Evolutionary conservation across 2,797 vertebrate species (phyloP).

Genomic region (Tarsius wallacei): DNA sequence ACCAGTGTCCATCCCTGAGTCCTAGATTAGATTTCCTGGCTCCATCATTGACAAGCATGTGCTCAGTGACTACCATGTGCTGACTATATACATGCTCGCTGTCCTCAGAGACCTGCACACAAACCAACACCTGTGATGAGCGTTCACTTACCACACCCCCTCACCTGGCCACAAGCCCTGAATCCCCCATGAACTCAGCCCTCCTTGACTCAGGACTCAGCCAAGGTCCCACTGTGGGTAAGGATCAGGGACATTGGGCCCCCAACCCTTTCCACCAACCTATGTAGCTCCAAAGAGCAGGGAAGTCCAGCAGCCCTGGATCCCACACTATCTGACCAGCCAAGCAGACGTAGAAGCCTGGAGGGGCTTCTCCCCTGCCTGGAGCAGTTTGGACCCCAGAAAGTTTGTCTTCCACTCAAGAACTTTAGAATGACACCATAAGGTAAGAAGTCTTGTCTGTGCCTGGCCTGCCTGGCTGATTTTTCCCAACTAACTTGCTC

Average conservation of each 20-base stretch:
- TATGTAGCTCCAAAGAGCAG: not conserved
- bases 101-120: not conserved
- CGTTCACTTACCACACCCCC: not conserved
- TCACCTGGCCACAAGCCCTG: not conserved
- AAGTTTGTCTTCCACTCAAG: not conserved
- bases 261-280: not conserved
- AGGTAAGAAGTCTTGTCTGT: not conserved
- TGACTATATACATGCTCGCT: accelerated
- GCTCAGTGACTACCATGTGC: not conserved
- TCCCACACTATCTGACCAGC: not conserved
- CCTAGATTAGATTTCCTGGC: not conserved
- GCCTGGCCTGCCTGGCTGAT: not conserved
- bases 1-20: accelerated
- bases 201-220: not conserved
- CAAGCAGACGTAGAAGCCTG: not conserved
- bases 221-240: not conserved
- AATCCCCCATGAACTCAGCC: not conserved
- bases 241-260: accelerated
- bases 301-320: not conserved
- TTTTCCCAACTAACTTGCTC: not conserved
- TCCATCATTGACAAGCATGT: accelerated
- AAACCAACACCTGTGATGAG: too few species aligned
- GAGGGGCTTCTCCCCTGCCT: not conserved
- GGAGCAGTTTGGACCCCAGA: not conserved
- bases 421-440: not conserved